Evolutionary conservation across 2,888 invertebrate genomes (phyloP).

Genomic region (Parascotia fuliginaria): DNA sequence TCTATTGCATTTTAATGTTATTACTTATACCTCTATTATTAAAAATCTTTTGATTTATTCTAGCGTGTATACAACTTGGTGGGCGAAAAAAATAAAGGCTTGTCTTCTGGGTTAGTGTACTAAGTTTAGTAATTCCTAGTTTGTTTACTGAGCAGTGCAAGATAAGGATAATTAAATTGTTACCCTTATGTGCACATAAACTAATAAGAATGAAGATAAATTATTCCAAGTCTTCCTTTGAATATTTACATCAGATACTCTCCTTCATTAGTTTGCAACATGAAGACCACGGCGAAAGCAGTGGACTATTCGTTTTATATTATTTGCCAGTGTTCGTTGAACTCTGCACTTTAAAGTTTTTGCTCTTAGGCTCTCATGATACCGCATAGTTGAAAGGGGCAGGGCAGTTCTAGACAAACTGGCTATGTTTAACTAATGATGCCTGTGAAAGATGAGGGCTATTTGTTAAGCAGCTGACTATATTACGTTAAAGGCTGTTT

Average conservation of each 20-base stretch:
- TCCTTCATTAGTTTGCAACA: constrained; percentile 61
- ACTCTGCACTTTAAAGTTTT: constrained; percentile 29
- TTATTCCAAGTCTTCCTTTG: constrained; percentile 29
- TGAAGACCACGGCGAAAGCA: constrained; percentile 48
- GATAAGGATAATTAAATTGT: too few relatives aligned
- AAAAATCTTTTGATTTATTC: constrained; percentile 12
- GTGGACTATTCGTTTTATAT: constrained; percentile 55
- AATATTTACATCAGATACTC: constrained; percentile 44
- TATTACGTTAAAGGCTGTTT: constrained; percentile 28
- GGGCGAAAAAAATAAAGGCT: too few relatives aligned
- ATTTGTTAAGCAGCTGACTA: constrained; percentile 59
- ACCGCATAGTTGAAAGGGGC: constrained; percentile 12
- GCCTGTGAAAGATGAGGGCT: constrained; percentile 64
- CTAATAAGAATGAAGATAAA: constrained; percentile 5
- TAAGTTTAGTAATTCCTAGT: too few relatives aligned
- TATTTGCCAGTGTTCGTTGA: constrained; percentile 37
- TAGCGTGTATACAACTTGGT: too few relatives aligned
- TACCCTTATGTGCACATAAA: background rate
- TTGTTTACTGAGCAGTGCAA: too few relatives aligned
- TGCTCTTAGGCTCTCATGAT: constrained; percentile 13
- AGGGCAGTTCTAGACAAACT: constrained; percentile 39
- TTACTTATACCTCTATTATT: constrained; percentile 21
- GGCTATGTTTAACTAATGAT: constrained; percentile 63
- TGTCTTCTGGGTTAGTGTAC: too few relatives aligned
- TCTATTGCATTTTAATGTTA: constrained; percentile 37